These are phyloP conservation scores for Drosophila falleni DNA, from an alignment of 2,888 invertebrate species.

Conservation along the genomic window DNA sequence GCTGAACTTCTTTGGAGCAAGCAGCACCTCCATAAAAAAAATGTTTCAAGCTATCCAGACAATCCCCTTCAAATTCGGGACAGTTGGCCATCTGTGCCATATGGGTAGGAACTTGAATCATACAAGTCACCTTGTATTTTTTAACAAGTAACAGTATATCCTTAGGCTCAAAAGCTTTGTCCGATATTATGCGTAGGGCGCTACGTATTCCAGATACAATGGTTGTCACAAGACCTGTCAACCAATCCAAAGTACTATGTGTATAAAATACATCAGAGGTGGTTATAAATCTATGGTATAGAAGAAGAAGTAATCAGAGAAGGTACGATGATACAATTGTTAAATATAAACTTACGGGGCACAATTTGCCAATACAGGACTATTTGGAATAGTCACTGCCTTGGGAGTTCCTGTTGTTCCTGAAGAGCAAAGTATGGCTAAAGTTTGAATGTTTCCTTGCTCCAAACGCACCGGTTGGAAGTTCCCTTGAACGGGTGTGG, in stretches of 20 bases:
- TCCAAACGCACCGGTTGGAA: constrained; percentile 49
- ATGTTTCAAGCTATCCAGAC: background rate
- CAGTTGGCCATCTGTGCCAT: constrained; percentile 11
- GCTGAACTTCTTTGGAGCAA: constrained; percentile 1
- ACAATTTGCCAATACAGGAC: background rate
- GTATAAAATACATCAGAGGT: background rate
- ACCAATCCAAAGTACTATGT: constrained; percentile 7
- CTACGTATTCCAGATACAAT: constrained; percentile 4
- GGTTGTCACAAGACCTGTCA: background rate
- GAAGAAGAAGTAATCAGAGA: background rate
- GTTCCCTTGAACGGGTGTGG: background rate
- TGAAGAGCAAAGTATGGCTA: constrained; percentile 72
- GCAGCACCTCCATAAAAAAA: background rate
- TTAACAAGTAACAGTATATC: background rate
- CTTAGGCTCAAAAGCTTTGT: background rate
- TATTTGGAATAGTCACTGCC: constrained; percentile 44
- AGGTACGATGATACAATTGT: too few species aligned
- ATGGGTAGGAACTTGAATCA: background rate
- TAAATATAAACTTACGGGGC: background rate
- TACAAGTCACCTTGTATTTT: constrained; percentile 11
- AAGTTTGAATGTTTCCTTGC: constrained; percentile 59
- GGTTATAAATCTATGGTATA: background rate
- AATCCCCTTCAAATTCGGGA: background rate
- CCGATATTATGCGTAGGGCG: background rate
- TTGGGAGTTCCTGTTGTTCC: constrained; percentile 76